Percentiles rank a stretch among this genome's conserved stretches.
Evolutionary conservation across 2,888 invertebrate genomes (phyloP).

Genomic region (Drosophila lutescens): DNA sequence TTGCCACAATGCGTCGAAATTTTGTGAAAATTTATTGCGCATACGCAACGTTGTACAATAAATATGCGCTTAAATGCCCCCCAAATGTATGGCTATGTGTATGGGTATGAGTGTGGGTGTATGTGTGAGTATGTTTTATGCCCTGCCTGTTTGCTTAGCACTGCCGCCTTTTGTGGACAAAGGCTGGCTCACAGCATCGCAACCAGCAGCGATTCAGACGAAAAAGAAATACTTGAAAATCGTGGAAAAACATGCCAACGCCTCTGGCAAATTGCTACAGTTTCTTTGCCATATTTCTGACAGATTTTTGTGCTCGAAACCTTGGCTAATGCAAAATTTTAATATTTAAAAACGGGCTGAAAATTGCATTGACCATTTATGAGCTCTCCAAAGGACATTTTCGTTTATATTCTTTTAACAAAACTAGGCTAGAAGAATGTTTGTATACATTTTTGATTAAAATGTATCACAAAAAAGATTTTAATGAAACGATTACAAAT

Average conservation of each 20-base stretch:
- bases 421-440: too few species aligned
- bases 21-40: constrained; percentile 74
- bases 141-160: constrained; percentile 58
- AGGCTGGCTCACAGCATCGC: constrained; percentile 20
- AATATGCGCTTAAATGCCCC: constrained; percentile 68
- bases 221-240: constrained; percentile 1
- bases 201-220: constrained; percentile 32
- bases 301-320: background rate
- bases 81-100: constrained; percentile 19
- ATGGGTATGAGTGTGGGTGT: constrained; percentile 27
- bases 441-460: too few species aligned
- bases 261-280: background rate
- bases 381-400: too few species aligned
- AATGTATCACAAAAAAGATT: too few species aligned
- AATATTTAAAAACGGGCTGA: background rate
- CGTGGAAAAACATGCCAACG: background rate
- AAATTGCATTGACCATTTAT: constrained; percentile 6
- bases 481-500: too few species aligned
- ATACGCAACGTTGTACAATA: constrained; percentile 71
- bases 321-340: background rate
- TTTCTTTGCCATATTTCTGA: background rate
- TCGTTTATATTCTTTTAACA: too few species aligned
- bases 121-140: constrained; percentile 36
- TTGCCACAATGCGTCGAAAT: constrained; percentile 77
- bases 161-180: constrained; percentile 50